Conservation (phyloP, 2,113 vertebrate species). For the Girardinichthys multiradiatus region DNA sequence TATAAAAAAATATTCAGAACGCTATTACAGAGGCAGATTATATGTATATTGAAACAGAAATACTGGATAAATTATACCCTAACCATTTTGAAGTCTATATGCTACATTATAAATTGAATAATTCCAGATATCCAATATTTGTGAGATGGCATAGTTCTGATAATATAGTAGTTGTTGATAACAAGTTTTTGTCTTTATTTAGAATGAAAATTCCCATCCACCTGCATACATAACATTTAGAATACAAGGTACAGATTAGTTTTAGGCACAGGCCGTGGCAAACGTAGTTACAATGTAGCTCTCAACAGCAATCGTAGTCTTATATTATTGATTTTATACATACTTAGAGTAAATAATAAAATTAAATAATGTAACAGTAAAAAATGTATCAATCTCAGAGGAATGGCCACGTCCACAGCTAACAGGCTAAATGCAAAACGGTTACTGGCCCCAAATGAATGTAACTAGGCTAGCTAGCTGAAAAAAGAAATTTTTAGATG, state of each 20-base stretch:
- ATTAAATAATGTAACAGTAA: background rate
- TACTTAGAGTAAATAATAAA: background rate
- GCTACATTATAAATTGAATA: background rate
- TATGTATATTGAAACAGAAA: background rate
- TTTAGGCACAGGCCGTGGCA: background rate
- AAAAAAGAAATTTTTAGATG: background rate
- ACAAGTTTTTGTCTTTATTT: background rate
- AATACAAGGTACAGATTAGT: background rate
- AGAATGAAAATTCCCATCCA: background rate
- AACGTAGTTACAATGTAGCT: background rate
- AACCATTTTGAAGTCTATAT: background rate
- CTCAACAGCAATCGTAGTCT: background rate
- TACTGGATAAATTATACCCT: background rate
- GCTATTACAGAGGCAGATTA: background rate
- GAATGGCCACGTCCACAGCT: slow-evolving; percentile 73
- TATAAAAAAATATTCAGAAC: background rate
- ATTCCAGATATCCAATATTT: background rate
- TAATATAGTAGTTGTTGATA: background rate
- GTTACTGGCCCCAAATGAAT: slow-evolving; percentile 11
- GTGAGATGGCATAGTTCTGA: background rate
- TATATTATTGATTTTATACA: background rate
- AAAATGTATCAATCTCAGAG: background rate
- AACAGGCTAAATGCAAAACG: slow-evolving; percentile 30
- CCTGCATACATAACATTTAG: background rate
- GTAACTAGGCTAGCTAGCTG: background rate